These are phyloP conservation scores for Volucella inflata DNA, from an alignment of 2,888 invertebrate genomes.

Conservation along the genomic window DNA sequence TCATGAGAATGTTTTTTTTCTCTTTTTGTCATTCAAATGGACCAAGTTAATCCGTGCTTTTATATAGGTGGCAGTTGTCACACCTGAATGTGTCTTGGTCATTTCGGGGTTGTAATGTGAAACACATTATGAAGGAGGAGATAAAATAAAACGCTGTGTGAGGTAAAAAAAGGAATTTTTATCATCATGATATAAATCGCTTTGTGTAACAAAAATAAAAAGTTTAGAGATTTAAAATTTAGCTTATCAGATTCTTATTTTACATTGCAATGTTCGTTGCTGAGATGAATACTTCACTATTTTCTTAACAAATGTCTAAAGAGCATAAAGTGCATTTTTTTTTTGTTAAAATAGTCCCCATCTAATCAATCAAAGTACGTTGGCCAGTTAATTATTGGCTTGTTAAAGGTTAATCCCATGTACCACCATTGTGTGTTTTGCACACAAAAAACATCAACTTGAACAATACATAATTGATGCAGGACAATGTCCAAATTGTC, in stretches of 20 bases:
- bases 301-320: no score
- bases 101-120: constrained; percentile 30
- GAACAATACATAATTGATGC: constrained; percentile 65
- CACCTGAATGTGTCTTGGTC: constrained; percentile 50
- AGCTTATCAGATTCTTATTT: background rate
- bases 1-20: constrained; percentile 50
- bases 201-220: background rate
- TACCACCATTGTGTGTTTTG: constrained; percentile 33
- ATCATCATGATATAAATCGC: background rate
- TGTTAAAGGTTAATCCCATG: constrained; percentile 40
- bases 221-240: background rate
- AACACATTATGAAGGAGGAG: constrained; percentile 12
- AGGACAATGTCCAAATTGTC: constrained; percentile 55
- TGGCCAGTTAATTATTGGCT: constrained; percentile 65
- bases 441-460: constrained; percentile 27
- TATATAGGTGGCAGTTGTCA: constrained; percentile 51
- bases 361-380: constrained; percentile 55
- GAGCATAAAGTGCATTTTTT: no score
- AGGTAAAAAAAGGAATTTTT: constrained; percentile 13
- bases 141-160: constrained; percentile 38
- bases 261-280: no score
- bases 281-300: no score
- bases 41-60: constrained; percentile 43
- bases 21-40: background rate
- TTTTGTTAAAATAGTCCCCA: background rate